Percentiles rank a stretch among this genome's conserved stretches.
phyloP scores from a whole-genome alignment of 2,888 invertebrate species.

The Alsophila aescularia region DNA sequence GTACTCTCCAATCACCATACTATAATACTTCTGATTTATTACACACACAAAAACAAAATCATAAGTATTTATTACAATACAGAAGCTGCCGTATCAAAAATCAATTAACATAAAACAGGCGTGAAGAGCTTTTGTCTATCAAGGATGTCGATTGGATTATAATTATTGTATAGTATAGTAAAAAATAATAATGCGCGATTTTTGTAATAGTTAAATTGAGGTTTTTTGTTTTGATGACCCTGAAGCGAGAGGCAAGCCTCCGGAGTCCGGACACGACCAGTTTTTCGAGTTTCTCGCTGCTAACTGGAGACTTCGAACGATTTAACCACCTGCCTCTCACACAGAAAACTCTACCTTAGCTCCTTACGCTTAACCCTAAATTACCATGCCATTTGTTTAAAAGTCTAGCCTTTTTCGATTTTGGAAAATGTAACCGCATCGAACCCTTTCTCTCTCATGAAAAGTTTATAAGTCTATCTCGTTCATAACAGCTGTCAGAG shows the following conservation, averaged over 20 bases:
- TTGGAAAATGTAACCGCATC: slow-evolving; percentile 4
- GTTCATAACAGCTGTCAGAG: slow-evolving; percentile 61
- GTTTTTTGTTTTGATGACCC: slow-evolving; percentile 57
- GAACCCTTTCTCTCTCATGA: slow-evolving; percentile 34
- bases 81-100: slow-evolving; percentile 23
- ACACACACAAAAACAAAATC: slow-evolving; percentile 9
- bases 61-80: slow-evolving; percentile 12
- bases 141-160: slow-evolving; percentile 26
- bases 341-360: slow-evolving; percentile 36
- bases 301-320: slow-evolving; percentile 35
- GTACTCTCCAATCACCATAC: neutral
- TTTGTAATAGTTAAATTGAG: slow-evolving; percentile 36
- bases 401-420: slow-evolving; percentile 33
- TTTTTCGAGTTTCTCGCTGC: slow-evolving; percentile 58
- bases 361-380: neutral
- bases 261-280: slow-evolving; percentile 67
- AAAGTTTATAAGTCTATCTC: slow-evolving; percentile 41
- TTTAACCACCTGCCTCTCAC: slow-evolving; percentile 21
- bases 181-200: slow-evolving; percentile 39
- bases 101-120: slow-evolving; percentile 21
- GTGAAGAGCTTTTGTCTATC: slow-evolving; percentile 20
- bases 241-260: slow-evolving; percentile 67
- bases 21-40: slow-evolving; percentile 1
- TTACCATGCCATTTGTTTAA: slow-evolving; percentile 6
- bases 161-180: slow-evolving; percentile 27